phyloP scores from a whole-genome alignment of 2,113 vertebrate genomes.

The Gnathonemus echidnorhynchus region DNA sequence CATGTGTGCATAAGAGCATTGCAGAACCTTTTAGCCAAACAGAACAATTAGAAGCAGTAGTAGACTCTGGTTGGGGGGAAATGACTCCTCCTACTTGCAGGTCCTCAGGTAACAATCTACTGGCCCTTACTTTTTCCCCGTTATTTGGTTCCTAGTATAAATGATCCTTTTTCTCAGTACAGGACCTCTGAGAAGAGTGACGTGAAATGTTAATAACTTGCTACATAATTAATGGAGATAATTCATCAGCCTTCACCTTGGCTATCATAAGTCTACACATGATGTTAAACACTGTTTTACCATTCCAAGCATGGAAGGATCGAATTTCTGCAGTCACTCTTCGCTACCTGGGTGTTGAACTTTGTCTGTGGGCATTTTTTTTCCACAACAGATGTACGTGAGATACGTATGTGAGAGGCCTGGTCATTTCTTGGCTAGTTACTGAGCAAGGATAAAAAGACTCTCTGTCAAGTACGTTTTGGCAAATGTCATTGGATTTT shows the following conservation, averaged over 20 bases:
- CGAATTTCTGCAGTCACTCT: neutral
- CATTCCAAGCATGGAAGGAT: neutral
- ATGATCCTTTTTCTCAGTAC: neutral
- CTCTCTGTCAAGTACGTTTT: neutral
- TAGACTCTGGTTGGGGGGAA: neutral
- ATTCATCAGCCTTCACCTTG: slow-evolving; percentile 1
- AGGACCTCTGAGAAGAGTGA: neutral
- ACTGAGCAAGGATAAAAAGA: neutral
- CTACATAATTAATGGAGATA: slow-evolving; percentile 14
- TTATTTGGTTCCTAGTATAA: neutral
- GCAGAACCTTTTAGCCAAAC: neutral
- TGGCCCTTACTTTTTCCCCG: neutral
- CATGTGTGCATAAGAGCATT: neutral
- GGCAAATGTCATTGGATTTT: neutral
- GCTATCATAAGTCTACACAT: neutral
- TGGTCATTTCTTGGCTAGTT: neutral
- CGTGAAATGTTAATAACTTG: slow-evolving; percentile 14
- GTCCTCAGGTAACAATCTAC: neutral
- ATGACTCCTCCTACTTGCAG: neutral
- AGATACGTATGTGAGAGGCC: neutral
- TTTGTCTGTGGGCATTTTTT: neutral
- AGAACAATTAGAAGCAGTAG: neutral
- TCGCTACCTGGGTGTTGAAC: neutral
- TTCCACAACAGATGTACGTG: neutral
- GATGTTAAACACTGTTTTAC: neutral